These are phyloP conservation scores for Micoletzkya japonica DNA, from an alignment of 2,888 invertebrate species.

Conservation along the genomic window DNA sequence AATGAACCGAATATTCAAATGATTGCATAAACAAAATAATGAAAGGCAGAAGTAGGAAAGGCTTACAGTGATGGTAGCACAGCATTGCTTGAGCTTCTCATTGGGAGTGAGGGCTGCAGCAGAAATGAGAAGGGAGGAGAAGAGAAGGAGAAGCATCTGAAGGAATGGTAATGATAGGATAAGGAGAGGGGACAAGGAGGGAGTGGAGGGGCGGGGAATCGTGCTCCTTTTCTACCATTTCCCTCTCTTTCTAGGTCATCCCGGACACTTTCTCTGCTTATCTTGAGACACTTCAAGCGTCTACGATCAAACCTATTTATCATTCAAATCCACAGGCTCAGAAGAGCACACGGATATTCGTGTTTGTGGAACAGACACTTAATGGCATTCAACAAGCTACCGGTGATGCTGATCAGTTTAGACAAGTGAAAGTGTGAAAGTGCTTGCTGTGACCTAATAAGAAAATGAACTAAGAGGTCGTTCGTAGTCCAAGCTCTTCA, in stretches of 20 bases:
- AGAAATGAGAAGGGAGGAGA: not conserved
- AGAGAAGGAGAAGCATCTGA: constrained; percentile 6
- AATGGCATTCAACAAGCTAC: too few relatives aligned
- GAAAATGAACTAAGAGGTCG: too few relatives aligned
- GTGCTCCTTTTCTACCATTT: not conserved
- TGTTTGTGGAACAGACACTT: too few relatives aligned
- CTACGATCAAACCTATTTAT: too few relatives aligned
- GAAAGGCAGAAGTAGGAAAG: not conserved
- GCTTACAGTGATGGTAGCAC: constrained; percentile 43
- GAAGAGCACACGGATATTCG: too few relatives aligned
- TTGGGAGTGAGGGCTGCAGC: constrained; percentile 33
- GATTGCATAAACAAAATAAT: not conserved
- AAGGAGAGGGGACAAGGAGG: not conserved
- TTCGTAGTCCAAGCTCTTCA: too few relatives aligned
- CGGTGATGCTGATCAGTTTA: too few relatives aligned
- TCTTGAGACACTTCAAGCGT: too few relatives aligned
- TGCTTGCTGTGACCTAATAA: too few relatives aligned
- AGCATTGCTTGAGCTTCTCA: constrained; percentile 60
- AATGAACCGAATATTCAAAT: not conserved
- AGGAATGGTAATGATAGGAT: constrained; percentile 28
- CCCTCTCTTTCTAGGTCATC: not conserved
- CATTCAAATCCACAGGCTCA: too few relatives aligned
- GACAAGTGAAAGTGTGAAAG: too few relatives aligned
- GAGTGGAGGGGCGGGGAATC: not conserved
- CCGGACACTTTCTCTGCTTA: not conserved